A percentile compares a stretch with the other conserved stretches of the same genome.
These are phyloP conservation scores for Lycocorax pyrrhopterus DNA, from an alignment of 2,113 vertebrate genomes.

Conservation along the genomic window DNA sequence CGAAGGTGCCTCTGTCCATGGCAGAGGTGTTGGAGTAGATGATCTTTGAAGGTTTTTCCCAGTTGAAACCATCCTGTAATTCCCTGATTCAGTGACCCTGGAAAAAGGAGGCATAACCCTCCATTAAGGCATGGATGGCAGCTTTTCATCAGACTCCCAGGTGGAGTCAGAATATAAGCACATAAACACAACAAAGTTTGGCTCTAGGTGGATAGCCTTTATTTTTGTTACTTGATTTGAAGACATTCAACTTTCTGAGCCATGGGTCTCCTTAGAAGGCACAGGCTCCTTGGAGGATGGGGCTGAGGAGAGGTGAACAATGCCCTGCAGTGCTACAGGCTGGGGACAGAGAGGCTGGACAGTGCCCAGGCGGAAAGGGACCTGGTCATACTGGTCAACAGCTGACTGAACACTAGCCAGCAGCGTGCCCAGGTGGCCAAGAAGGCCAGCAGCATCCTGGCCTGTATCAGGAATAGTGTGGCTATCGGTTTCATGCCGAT, in stretches of 20 bases:
- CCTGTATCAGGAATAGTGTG: background rate
- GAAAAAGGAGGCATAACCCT: background rate
- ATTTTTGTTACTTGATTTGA: background rate
- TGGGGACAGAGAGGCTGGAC: background rate
- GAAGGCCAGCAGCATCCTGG: background rate
- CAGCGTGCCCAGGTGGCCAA: background rate
- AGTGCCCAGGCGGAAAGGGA: background rate
- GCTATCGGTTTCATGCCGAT: no score
- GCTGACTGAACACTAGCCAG: background rate
- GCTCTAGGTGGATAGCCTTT: background rate
- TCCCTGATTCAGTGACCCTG: background rate
- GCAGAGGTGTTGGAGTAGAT: background rate
- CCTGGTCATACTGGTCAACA: background rate
- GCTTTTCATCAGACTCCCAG: background rate
- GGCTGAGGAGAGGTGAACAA: rapidly evolving
- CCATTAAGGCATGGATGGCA: background rate
- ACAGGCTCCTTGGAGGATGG: background rate
- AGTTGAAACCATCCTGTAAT: background rate
- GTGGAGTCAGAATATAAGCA: background rate
- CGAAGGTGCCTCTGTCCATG: background rate
- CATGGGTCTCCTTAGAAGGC: background rate
- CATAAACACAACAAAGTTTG: background rate
- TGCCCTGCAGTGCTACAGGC: background rate
- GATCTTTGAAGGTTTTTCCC: background rate
- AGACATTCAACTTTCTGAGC: background rate